Percentiles rank a stretch among this genome's conserved stretches.
Evolutionary conservation across 2,888 invertebrate genomes (phyloP).

Genomic region (Leptura quadrifasciata): DNA sequence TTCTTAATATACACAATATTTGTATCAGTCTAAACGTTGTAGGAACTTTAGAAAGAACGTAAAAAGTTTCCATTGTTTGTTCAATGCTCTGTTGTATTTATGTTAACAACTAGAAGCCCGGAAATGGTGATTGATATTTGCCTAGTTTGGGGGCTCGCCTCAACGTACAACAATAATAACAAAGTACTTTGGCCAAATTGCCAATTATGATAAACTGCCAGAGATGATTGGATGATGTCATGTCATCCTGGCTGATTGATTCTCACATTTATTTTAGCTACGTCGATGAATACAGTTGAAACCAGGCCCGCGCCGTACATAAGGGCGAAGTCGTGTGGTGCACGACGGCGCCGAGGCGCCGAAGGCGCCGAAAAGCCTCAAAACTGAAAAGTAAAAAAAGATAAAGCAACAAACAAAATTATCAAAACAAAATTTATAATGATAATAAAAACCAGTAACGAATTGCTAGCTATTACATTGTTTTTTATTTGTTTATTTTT

Average conservation of each 20-base stretch:
- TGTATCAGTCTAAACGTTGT: background rate
- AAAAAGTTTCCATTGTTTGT: background rate
- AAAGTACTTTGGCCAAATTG: constrained; percentile 35
- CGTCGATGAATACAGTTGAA: background rate
- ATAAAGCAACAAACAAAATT: too few species aligned
- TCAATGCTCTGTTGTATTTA: background rate
- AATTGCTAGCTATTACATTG: too few species aligned
- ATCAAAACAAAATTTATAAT: too few species aligned
- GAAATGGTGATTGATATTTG: constrained; percentile 29
- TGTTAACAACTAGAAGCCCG: constrained; percentile 9
- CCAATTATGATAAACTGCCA: constrained; percentile 27
- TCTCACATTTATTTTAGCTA: background rate
- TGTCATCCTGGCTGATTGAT: constrained; percentile 4
- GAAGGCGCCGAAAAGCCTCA: too few species aligned
- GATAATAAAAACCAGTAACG: too few species aligned
- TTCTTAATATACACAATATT: background rate
- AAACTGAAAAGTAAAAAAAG: too few species aligned
- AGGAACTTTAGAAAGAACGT: background rate
- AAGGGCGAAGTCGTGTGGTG: too few species aligned
- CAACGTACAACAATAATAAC: constrained; percentile 31
- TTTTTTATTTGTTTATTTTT: too few species aligned
- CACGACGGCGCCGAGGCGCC: too few species aligned
- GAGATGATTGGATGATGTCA: constrained; percentile 6
- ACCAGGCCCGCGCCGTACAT: too few species aligned
- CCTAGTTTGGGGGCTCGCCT: constrained; percentile 37